Evolutionary conservation across 2,888 invertebrate genomes (phyloP).

Genomic region (Spisula subtruncata): DNA sequence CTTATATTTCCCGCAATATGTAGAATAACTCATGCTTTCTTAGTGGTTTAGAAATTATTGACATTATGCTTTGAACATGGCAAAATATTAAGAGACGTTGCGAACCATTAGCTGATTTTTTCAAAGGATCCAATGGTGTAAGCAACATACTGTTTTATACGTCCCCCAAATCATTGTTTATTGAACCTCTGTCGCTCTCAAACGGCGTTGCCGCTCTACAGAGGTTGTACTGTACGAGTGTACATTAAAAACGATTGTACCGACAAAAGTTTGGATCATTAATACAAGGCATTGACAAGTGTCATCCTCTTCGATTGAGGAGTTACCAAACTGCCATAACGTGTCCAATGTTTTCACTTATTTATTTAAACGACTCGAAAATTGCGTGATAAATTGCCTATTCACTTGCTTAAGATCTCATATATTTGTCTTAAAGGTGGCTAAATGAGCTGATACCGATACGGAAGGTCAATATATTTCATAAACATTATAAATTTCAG

Average conservation of each 20-base stretch:
- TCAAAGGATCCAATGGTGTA: too few relatives aligned
- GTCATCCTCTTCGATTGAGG: neutral
- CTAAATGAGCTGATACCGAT: constrained; percentile 49
- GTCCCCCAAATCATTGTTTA: too few relatives aligned
- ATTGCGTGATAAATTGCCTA: constrained; percentile 50
- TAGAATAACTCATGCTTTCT: too few relatives aligned
- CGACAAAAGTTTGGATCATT: neutral
- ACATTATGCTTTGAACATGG: too few relatives aligned
- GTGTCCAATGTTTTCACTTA: constrained; percentile 38
- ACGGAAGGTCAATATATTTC: constrained; percentile 58
- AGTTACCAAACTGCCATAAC: neutral
- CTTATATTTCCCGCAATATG: too few relatives aligned
- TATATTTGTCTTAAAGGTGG: constrained; percentile 50
- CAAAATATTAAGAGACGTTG: too few relatives aligned
- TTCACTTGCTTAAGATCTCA: constrained; percentile 57
- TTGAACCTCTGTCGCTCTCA: too few relatives aligned
- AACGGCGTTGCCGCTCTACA: too few relatives aligned
- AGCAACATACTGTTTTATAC: too few relatives aligned
- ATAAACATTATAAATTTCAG: constrained; percentile 52
- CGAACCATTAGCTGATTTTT: too few relatives aligned
- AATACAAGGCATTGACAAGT: neutral
- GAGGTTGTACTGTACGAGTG: too few relatives aligned
- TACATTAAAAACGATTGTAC: neutral
- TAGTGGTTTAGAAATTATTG: too few relatives aligned
- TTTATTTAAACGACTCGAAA: constrained; percentile 40